Conservation (phyloP, 2,888 invertebrate species). For the Athalia rosae region DNA sequence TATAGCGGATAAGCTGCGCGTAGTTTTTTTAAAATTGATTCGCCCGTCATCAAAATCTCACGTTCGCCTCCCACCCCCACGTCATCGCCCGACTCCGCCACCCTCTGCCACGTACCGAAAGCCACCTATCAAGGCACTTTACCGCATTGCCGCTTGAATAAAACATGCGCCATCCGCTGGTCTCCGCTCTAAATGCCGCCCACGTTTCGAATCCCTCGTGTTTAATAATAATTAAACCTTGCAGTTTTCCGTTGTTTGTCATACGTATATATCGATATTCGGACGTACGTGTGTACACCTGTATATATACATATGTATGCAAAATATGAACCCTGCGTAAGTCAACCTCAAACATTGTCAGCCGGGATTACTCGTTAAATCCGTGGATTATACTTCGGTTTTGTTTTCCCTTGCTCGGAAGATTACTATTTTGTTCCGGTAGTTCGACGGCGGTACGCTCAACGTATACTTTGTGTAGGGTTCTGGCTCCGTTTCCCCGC, state of each 20-base stretch:
- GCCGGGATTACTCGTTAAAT: constrained; percentile 23
- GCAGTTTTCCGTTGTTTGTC: constrained; percentile 32
- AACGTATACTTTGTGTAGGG: constrained; percentile 3
- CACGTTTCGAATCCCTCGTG: constrained; percentile 43
- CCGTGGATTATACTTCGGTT: constrained; percentile 34
- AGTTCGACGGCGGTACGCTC: constrained; percentile 17
- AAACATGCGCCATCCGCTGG: constrained; percentile 36
- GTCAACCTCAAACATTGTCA: constrained; percentile 33
- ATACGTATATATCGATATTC: background rate
- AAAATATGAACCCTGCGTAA: constrained; percentile 1
- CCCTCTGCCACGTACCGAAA: constrained; percentile 34
- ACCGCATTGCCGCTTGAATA: constrained; percentile 43
- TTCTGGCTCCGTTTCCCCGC: background rate
- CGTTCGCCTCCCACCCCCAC: constrained; percentile 24
- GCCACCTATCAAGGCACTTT: constrained; percentile 44
- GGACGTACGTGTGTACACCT: background rate
- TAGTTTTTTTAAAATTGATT: constrained; percentile 34
- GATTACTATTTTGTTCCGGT: constrained; percentile 14
- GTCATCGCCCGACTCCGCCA: constrained; percentile 6
- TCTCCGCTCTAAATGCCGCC: constrained; percentile 12
- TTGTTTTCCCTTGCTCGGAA: constrained; percentile 15
- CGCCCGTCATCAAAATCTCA: constrained; percentile 35
- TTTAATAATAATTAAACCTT: constrained; percentile 44
- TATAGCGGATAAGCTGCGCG: background rate
- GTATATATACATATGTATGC: background rate